Evolutionary conservation across 2,888 invertebrate species (phyloP), one percentile per base, ranked within the genome.

Genomic region (Coelogynopora nodosa): DNA sequence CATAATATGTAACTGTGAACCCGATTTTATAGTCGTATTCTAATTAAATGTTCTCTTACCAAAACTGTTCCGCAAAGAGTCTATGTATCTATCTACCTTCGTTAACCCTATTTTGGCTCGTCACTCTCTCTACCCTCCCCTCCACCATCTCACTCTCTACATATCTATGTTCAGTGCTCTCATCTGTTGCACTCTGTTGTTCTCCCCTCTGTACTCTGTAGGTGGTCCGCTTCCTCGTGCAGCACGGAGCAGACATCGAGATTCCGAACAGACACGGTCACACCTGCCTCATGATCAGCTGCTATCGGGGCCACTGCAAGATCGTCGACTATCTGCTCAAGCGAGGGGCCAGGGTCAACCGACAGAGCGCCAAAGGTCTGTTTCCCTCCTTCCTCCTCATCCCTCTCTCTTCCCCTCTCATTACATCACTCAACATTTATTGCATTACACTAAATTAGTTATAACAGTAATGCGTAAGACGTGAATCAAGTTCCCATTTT

Each of bases 251-350:
- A 94, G 97, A 98, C 92, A 95, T 98, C 91, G 97, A 98, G 93
- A 95, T 97, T 91, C 96, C 97, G 28, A 98, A 98, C 92, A 94
- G 96, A 88, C 92, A 93, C 89, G 93, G 92, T 0, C 98, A 98
- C 93, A 98, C 98, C 18, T 97, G 97, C 91, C 93, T 98, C 31
- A 98, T 98, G 98, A 98, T 98, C 88, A 96, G 97, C 82, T 97
- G 97, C 92, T 98, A 96, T 93, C 97, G 97, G 92, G 96, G 97
- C 86, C 97, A 98, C 93, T 94, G 95, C 89, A 94, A 94, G 90
- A 97, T 98, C 91, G 97, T 96, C 85, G 95, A 95, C 90, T 97
- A 95, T 93, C 93, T 98, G 86, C 93, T 98, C 10, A 94, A 94
- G 23, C 93, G 96, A 82, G 95, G 95, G 90, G 97, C 97, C 0